These are phyloP conservation scores for Caenorhabditis imperialis DNA, from an alignment of 2,888 invertebrate genomes.

Conservation along the genomic window DNA sequence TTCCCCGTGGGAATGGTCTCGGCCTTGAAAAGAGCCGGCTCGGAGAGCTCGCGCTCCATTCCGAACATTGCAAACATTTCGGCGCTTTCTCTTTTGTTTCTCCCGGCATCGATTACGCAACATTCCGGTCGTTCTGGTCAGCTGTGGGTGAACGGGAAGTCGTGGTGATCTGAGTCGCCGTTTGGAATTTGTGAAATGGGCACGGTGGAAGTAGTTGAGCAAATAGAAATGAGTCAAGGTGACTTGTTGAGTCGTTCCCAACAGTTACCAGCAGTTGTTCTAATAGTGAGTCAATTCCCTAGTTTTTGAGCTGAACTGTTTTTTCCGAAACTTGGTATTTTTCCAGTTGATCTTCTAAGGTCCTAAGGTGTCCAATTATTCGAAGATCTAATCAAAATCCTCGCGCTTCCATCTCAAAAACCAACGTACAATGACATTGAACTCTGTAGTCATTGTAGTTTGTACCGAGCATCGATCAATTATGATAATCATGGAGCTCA, in stretches of 20 bases:
- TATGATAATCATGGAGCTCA: too few relatives aligned
- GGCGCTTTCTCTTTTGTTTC: constrained; percentile 11
- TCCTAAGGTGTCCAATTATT: too few relatives aligned
- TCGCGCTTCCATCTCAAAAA: too few relatives aligned
- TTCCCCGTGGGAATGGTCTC: constrained; percentile 48
- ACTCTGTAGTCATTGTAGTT: too few relatives aligned
- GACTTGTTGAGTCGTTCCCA: neutral
- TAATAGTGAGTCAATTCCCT: constrained; percentile 15
- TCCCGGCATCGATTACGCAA: constrained; percentile 37
- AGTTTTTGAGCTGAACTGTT: neutral
- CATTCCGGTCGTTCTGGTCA: constrained; percentile 20
- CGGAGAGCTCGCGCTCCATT: constrained; percentile 7
- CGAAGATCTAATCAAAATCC: too few relatives aligned
- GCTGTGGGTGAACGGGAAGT: constrained; percentile 11
- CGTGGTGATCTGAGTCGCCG: constrained; percentile 1
- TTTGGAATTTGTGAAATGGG: neutral
- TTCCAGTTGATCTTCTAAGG: too few relatives aligned
- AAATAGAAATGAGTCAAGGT: constrained; percentile 36
- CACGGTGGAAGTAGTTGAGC: constrained; percentile 17
- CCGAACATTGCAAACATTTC: constrained; percentile 49
- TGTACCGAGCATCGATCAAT: too few relatives aligned
- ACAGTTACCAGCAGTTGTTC: constrained; percentile 21
- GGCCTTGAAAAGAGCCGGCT: constrained; percentile 18
- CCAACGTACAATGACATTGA: too few relatives aligned
- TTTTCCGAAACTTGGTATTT: too few relatives aligned